These are phyloP conservation scores for Ellobius talpinus DNA, from an alignment of 2,113 vertebrate genomes.

Conservation along the genomic window DNA sequence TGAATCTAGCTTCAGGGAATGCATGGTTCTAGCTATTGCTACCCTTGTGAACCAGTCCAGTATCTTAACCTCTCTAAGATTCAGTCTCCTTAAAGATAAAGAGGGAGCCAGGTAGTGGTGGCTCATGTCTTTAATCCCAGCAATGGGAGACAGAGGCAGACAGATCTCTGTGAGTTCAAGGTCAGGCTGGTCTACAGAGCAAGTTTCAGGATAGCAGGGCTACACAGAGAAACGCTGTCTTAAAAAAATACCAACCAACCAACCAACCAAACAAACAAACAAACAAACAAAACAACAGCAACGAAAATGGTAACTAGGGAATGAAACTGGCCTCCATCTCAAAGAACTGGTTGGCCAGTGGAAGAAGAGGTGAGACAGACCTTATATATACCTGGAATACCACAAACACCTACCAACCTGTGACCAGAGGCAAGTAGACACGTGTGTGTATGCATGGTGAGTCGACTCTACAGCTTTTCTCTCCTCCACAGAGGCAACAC, in stretches of 20 bases:
- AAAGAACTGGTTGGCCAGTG: neutral
- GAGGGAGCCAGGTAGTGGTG: neutral
- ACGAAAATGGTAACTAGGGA: neutral
- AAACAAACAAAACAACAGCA: neutral
- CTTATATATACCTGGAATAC: neutral
- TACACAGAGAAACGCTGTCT: neutral
- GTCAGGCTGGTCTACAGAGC: neutral
- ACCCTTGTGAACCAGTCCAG: neutral
- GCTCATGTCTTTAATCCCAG: neutral
- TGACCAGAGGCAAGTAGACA: neutral
- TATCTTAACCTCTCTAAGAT: neutral
- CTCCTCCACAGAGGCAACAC: slow-evolving; percentile 27
- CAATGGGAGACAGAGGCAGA: neutral
- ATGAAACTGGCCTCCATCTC: neutral
- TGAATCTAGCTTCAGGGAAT: neutral
- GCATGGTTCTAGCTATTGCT: neutral
- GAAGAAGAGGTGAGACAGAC: neutral
- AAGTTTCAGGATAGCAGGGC: neutral
- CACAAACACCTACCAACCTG: neutral
- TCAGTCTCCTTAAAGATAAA: neutral
- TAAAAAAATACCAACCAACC: neutral
- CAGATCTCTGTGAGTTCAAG: neutral
- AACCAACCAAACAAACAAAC: neutral
- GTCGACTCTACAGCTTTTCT: neutral
- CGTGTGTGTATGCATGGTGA: neutral